Evolutionary conservation across 1,140 invertebrate species (phyloP), one percentile per base, ranked within the genome.

Genomic region (Camponotus floridanus): DNA sequence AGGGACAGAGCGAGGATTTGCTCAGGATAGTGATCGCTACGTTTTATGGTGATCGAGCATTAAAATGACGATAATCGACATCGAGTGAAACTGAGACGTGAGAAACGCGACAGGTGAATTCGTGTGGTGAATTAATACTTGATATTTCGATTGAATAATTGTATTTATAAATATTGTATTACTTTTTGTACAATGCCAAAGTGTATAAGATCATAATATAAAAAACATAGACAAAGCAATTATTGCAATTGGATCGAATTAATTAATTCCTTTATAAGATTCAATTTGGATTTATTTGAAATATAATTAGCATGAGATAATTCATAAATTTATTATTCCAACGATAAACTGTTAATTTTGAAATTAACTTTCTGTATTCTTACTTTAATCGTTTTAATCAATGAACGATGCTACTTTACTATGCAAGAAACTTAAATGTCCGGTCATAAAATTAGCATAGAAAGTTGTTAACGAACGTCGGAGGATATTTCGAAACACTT

Each of bases 1-100:
- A 92, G 90, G 57, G 8, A 18, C 26, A 13, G 4, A 4, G 21
- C 21, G 51, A 31, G 73, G 59, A 76, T 68, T 42, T 3, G 59
- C 15, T 51, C 18, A 31, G 7, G 59, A 65, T 62, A 84, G 84
- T 86, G 84, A 88, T 73, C 8, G 59, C 0, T 65, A 42, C 18
- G 15, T n/a, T 18, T 42, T 15, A 21, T 26, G 26, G 7, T n/a
- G 33, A 3, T n/a, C 18, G n/a, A 42, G 11, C 6, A 18, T 84
- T 48, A 8, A 45, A 59, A 42, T 1, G 21, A 61, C 21, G 18
- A 3, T 81, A 11, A 15, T 31, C 36, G 51, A 36, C 36, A 31
- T 11, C 51, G 51, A 83, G 68, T 83, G 79, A 73, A 73, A 62
- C 33, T 70, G 15, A n/a, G 7, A 62, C 42, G 33, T 85, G 67